Base-by-base conservation (phyloP, 2,797 vertebrate species). In the Taenioides sp. region DNA sequence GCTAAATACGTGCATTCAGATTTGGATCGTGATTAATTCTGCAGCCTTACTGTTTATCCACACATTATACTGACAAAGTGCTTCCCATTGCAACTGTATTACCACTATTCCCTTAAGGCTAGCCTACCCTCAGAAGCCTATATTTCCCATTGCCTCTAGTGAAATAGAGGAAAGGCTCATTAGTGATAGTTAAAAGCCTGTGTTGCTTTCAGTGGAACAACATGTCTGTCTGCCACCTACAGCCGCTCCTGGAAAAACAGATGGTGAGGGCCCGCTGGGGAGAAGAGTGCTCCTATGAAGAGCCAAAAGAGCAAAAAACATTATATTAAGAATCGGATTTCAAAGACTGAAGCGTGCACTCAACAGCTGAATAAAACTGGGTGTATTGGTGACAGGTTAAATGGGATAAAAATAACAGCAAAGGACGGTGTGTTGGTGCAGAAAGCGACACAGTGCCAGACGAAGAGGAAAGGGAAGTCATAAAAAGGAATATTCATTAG, bases 221-320 rank as follows among this genome's bases (percentile, higher is more conserved):
- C 67, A 54, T 61, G 74, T 81, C 76, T 83, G 86, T 85, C 88
- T 77, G 76, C 80, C 72, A 76, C 72, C 81, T 68, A 82, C 73
- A 83, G 68, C 55, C 80, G 75, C 72, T 74, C 74, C 75, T 71
- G 68, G 64, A 74, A 78, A 77, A 91, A 73, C 89, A 93, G 90
- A 92, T 93, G 91, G 86, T 65, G 85, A 58, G 65, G 63, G 84
- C 87, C 84, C 59, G 65, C 25, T 9, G 57, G 80, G 86, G 88
- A 91, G 74, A 78, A 67, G 79, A 74, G 77, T 81, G 80, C 73
- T 80, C 68, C 71, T 84, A 61, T 72, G 83, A 82, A 72, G 57
- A 69, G 67, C 40, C 43, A 70, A 54, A 72, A 43, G 62, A 49
- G 76, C 66, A 81, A 63, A 27, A 81, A 64, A 71, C 55, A 67